Evolutionary conservation across 2,797 vertebrate species (phyloP), one percentile per base, ranked within the genome.

Genomic region (Cossypha caffra): DNA sequence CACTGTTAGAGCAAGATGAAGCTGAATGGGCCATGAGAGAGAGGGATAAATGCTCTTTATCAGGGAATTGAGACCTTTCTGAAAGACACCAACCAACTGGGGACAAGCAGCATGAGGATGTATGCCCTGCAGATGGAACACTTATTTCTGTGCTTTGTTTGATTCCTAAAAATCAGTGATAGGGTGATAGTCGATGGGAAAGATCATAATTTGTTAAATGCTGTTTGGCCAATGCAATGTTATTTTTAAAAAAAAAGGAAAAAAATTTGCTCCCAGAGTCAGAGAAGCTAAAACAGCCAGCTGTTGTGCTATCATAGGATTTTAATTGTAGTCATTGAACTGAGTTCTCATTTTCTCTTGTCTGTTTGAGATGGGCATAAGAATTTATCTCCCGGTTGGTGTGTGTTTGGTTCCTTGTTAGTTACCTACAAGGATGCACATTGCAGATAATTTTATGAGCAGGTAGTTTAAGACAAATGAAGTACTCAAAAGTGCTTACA

Each of bases 1-100:
- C 79, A 62, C 72, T 85, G 47, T 83, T 16, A 72, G n/a, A 92
- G 57, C 45, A 76, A 87, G 48, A 81, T 85, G 86, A 86, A 95
- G 73, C 40, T 86, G 89, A 94, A 28, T 40, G 77, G 86, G 42
- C 57, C 20, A 18, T 38, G 50, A 69, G 83, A 83, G 80, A 90
- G 82, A 88, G 25, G n/a, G n/a, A 43, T 43, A 84, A 66, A 20
- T 86, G 47, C 17, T 88, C 40, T 37, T 73, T 90, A 88, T 80
- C 15, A 38, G 35, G 33, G 45, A 95, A 45, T 35, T 25, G 16
- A 57, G 55, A 57, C 7, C 38, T 88, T 80, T 89, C 26, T 78
- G 33, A 68, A 89, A 81, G 40, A 6, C 71, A 38, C 81, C 52
- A 93, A 20, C 54, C 9, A 14, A 26, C 24, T 84, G 86, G 85